phyloP scores from a whole-genome alignment of 2,797 vertebrate genomes.

The Lutra lutra region DNA sequence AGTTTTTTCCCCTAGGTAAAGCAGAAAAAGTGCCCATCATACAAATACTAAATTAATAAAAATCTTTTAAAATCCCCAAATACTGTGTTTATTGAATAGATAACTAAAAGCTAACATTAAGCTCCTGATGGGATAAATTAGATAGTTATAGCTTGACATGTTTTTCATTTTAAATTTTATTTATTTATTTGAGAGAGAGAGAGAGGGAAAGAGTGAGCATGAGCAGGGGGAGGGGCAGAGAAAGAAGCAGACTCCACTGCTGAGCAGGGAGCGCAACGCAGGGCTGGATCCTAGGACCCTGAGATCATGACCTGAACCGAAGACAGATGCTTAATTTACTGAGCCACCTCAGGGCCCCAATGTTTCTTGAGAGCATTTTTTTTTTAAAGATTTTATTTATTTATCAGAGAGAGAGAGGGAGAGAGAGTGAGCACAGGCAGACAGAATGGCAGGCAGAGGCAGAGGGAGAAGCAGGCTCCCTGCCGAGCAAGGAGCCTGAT shows the following conservation, averaged over 20 bases:
- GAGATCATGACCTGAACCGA: background rate
- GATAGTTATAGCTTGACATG: background rate
- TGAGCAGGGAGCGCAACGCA: background rate
- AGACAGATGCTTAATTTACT: background rate
- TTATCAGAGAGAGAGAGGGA: no score
- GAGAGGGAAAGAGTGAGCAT: no score
- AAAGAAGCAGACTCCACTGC: no score
- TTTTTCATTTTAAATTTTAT: background rate
- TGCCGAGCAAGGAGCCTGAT: no score
- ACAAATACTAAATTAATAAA: slow-evolving; percentile 6
- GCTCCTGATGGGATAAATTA: background rate
- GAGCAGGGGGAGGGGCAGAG: no score
- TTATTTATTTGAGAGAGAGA: no score
- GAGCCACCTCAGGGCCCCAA: background rate
- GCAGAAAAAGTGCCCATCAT: background rate
- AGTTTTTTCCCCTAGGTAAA: slow-evolving; percentile 25
- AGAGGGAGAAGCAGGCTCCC: no score
- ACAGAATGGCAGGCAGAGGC: no score
- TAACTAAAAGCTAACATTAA: slow-evolving; percentile 33
- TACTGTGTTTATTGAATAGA: background rate
- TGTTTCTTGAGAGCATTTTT: slow-evolving; percentile 32
- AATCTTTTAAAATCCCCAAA: background rate
- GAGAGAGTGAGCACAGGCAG: no score
- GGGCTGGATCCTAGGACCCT: background rate
- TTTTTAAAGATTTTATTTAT: no score